Conservation (phyloP, 2,888 invertebrate species). For the Leucania comma region DNA sequence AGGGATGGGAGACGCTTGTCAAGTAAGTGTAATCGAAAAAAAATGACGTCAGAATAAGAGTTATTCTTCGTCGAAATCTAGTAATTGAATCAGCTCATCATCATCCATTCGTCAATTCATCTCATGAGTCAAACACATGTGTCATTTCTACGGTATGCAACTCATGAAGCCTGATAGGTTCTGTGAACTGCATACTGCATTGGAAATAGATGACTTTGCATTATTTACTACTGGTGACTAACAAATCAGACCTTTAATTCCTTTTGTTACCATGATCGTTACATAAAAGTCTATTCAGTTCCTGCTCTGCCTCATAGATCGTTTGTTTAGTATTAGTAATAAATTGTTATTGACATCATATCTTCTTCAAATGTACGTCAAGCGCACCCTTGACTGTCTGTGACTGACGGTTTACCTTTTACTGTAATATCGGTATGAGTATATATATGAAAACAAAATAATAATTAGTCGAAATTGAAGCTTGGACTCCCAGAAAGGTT, state of each 20-base stretch:
- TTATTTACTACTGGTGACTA: constrained; percentile 40
- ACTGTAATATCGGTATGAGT: too few species aligned
- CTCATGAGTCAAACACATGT: constrained; percentile 71
- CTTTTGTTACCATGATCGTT: constrained; percentile 1
- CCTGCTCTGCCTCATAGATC: constrained; percentile 2
- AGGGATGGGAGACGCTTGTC: too few species aligned
- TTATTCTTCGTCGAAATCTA: too few species aligned
- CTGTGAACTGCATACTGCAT: constrained; percentile 18
- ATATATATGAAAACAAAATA: too few species aligned
- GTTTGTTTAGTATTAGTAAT: constrained; percentile 2
- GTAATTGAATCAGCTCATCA: constrained; percentile 10
- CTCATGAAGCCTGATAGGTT: constrained; percentile 17
- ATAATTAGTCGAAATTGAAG: too few species aligned
- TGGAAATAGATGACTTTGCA: constrained; percentile 15
- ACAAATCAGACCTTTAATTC: constrained; percentile 32
- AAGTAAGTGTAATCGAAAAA: too few species aligned
- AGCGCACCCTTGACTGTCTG: accelerated
- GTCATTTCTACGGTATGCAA: constrained; percentile 55
- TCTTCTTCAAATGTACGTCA: background rate
- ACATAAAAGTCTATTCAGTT: background rate
- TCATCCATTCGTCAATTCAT: constrained; percentile 51
- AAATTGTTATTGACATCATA: background rate
- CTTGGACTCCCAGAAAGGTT: too few species aligned
- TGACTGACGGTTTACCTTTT: background rate
- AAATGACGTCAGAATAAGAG: background rate